Conservation (phyloP, 2,888 invertebrate genomes). For the Tiliacea citrago region DNA sequence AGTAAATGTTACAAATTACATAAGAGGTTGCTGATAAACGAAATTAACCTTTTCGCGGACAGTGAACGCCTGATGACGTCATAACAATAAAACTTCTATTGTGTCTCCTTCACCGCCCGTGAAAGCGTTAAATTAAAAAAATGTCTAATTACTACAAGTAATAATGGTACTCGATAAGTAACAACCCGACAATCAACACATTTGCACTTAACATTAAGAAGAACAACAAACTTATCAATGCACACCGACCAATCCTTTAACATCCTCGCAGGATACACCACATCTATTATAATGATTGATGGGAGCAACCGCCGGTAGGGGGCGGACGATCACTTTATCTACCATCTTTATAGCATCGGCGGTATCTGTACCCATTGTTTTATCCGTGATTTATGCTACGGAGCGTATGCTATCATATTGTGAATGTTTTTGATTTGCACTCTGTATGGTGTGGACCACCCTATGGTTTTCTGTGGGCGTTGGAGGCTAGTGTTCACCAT, state of each 20-base stretch:
- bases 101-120: too few species aligned
- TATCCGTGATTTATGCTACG: constrained; percentile 62
- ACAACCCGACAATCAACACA: constrained; percentile 4
- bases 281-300: constrained; percentile 67
- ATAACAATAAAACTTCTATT: too few species aligned
- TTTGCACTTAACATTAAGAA: constrained; percentile 13
- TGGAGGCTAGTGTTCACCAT: neutral
- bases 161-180: neutral
- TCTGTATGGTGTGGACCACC: constrained; percentile 51
- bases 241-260: constrained; percentile 36
- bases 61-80: too few species aligned
- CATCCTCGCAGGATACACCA: constrained; percentile 49
- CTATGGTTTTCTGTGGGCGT: constrained; percentile 44
- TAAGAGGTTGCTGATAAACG: neutral
- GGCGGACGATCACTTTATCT: constrained; percentile 67
- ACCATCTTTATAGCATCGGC: constrained; percentile 63
- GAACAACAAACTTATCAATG: constrained; percentile 44
- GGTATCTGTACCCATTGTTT: constrained; percentile 65
- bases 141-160: neutral
- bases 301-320: constrained; percentile 54
- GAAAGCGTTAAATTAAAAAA: too few species aligned
- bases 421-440: constrained; percentile 65
- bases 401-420: constrained; percentile 54
- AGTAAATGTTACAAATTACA: neutral
- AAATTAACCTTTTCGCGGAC: too few species aligned